Conservation (phyloP, 2,113 vertebrate genomes). For the Rhabdomys dilectus region DNA sequence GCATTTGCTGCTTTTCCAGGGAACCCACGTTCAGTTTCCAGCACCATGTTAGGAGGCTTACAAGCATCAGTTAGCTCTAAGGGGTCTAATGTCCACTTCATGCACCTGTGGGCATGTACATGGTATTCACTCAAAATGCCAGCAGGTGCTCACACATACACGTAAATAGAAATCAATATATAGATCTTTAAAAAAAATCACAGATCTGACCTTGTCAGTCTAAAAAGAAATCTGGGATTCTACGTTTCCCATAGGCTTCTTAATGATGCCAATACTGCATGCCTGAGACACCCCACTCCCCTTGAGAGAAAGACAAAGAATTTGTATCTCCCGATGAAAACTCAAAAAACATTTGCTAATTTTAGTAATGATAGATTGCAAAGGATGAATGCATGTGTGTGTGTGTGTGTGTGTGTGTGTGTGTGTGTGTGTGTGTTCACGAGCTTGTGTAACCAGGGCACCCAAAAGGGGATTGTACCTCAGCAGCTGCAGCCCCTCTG, state of each 20-base stretch:
- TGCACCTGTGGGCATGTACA: not conserved
- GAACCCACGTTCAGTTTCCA: not conserved
- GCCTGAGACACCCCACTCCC: not conserved
- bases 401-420: not conserved
- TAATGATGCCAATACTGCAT: fast-evolving
- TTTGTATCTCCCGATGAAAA: not conserved
- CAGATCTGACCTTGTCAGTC: not conserved
- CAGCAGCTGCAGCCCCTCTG: not conserved
- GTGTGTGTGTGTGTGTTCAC: not conserved
- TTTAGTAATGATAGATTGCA: not conserved
- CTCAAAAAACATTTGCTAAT: not conserved
- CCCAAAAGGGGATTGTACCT: not conserved
- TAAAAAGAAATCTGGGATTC: not conserved
- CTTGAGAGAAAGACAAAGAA: not conserved
- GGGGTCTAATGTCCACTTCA: not conserved
- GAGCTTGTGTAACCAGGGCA: not conserved
- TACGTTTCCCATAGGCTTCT: not conserved
- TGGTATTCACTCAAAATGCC: not conserved
- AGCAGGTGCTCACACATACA: not conserved
- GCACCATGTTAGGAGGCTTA: too few species aligned
- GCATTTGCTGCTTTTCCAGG: not conserved
- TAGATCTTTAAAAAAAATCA: not conserved
- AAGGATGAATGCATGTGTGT: not conserved
- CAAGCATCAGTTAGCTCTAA: not conserved
- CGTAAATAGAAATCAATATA: not conserved